These are phyloP conservation scores for Irena cyanogastra DNA, from an alignment of 2,113 vertebrate species.

Conservation along the genomic window DNA sequence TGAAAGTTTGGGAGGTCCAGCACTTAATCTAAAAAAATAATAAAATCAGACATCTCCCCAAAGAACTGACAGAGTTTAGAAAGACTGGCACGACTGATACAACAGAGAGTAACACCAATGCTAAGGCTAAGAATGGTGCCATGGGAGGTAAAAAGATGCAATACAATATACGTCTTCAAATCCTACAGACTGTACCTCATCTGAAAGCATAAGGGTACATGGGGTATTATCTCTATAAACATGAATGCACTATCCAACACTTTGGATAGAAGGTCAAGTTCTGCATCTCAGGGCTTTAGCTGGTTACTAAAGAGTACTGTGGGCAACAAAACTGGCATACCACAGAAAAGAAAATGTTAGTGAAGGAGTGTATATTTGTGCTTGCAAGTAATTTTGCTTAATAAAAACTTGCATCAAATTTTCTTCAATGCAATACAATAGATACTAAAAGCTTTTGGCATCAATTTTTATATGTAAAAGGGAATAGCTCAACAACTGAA, in stretches of 20 bases:
- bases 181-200: neutral
- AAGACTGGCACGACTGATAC: neutral
- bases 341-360: neutral
- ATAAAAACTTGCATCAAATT: neutral
- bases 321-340: neutral
- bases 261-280: neutral
- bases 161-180: neutral
- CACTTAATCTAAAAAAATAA: neutral
- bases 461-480: neutral
- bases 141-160: neutral
- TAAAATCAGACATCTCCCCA: neutral
- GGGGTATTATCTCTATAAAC: neutral
- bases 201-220: neutral
- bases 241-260: neutral
- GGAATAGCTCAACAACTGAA: neutral
- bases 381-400: neutral
- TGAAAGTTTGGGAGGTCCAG: neutral
- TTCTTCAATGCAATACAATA: neutral
- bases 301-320: neutral
- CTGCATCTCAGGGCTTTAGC: neutral
- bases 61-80: neutral
- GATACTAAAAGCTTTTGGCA: neutral
- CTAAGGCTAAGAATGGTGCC: neutral
- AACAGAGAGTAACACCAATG: neutral
- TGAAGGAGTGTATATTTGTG: neutral